Percentiles rank a stretch among this genome's conserved stretches.
Evolutionary conservation across 2,113 vertebrate genomes (phyloP).

Genomic region (Sinocyclocheilus maitianheensis): DNA sequence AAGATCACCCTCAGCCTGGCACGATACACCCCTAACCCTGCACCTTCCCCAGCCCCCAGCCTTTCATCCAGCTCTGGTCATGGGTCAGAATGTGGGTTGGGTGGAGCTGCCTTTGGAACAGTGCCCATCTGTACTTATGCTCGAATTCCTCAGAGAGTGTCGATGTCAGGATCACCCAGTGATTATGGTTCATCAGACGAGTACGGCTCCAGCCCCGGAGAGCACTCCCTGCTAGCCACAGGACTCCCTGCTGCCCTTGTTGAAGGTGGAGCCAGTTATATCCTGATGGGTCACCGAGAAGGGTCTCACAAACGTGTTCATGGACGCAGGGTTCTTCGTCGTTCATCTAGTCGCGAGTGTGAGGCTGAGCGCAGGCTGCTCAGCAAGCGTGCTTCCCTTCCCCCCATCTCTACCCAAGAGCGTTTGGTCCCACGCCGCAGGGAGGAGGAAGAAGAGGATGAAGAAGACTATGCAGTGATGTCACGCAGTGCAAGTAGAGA

Average conservation of each 20-base stretch:
- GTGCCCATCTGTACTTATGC: slow-evolving; percentile 76
- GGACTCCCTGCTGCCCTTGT: slow-evolving; percentile 65
- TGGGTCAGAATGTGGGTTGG: slow-evolving; percentile 77
- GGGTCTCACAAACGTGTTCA: slow-evolving; percentile 72
- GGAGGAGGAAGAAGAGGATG: slow-evolving; percentile 76
- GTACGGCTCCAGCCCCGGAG: slow-evolving; percentile 78
- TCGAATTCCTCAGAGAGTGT: slow-evolving; percentile 76
- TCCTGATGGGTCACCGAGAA: slow-evolving; percentile 77
- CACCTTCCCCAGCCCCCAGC: slow-evolving; percentile 70
- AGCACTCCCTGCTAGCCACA: slow-evolving; percentile 72
- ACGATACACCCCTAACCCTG: slow-evolving; percentile 76
- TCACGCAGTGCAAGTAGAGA: slow-evolving; percentile 66
- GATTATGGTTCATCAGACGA: slow-evolving; percentile 85
- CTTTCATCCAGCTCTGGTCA: slow-evolving; percentile 81
- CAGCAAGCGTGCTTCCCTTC: slow-evolving; percentile 76
- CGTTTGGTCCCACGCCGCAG: slow-evolving; percentile 63
- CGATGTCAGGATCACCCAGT: slow-evolving; percentile 77
- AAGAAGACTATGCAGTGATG: slow-evolving; percentile 72
- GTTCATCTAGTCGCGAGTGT: slow-evolving; percentile 73
- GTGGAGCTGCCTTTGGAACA: slow-evolving; percentile 72
- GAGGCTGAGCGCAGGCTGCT: slow-evolving; percentile 74
- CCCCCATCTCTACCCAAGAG: slow-evolving; percentile 73
- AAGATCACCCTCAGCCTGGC: slow-evolving; percentile 80
- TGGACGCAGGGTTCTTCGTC: slow-evolving; percentile 70
- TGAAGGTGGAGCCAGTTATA: slow-evolving; percentile 74